Percentiles rank a stretch among this genome's conserved stretches.
Evolutionary conservation across 37 sponge, comb jelly and placozoan genomes (phyloP).

Genomic region (Beroe forskalii): DNA sequence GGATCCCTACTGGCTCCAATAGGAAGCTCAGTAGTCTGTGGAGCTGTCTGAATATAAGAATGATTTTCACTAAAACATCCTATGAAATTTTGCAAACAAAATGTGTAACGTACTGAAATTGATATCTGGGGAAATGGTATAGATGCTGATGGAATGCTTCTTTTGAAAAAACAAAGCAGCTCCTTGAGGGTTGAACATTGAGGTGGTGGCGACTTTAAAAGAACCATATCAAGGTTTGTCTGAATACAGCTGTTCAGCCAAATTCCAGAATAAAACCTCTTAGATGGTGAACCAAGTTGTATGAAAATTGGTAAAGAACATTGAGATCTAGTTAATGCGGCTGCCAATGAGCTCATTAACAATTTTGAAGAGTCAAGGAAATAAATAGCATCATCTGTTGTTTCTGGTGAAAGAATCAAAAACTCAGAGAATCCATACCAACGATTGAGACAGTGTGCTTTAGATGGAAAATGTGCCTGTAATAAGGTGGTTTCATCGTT

Average conservation of each 20-base stretch:
- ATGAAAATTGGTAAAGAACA: conserved; percentile 43
- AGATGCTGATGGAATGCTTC: not conserved
- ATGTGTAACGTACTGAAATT: conserved; percentile 36
- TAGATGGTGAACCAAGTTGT: conserved; percentile 61
- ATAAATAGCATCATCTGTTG: conserved; percentile 57
- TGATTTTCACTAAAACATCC: conserved; percentile 43
- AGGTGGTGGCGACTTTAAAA: conserved; percentile 35
- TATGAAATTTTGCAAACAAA: conserved; percentile 42
- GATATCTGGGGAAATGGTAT: conserved; percentile 40
- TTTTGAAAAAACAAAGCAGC: conserved; percentile 23
- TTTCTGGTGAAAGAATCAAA: conserved; percentile 43
- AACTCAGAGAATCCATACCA: conserved; percentile 64
- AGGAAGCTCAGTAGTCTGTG: not conserved
- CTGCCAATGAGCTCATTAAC: conserved; percentile 42
- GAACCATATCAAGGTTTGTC: conserved; percentile 51
- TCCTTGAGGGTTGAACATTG: conserved; percentile 53
- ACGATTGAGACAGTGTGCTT: conserved; percentile 47
- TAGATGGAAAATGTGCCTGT: conserved; percentile 62
- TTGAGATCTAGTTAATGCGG: conserved; percentile 53
- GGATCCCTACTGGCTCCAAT: conserved; percentile 34
- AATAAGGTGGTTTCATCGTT: too few species aligned
- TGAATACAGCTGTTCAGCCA: conserved; percentile 30
- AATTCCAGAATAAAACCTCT: conserved; percentile 52
- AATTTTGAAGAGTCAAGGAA: conserved; percentile 62
- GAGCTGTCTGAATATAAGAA: not conserved